Conservation (phyloP, 2,888 invertebrate genomes). For the Brachyptera risi region DNA sequence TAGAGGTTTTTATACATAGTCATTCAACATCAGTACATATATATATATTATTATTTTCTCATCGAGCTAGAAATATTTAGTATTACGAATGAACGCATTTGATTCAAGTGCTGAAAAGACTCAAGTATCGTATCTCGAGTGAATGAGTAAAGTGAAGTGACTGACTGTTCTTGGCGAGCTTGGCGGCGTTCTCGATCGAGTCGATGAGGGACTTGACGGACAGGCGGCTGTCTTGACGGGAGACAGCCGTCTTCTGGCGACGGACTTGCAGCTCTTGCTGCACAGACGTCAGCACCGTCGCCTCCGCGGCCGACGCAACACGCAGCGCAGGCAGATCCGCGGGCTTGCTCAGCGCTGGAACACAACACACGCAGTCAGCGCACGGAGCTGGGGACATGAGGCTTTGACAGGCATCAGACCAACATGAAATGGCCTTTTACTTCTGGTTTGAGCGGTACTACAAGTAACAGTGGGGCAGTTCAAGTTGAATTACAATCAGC, state of each 20-base stretch:
- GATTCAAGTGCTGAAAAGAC: no score
- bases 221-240: constrained; percentile 69
- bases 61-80: no score
- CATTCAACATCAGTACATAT: no score
- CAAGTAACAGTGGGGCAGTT: no score
- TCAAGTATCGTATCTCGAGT: neutral
- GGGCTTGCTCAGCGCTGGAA: constrained; percentile 25
- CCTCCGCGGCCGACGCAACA: neutral
- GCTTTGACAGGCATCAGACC: neutral
- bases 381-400: no score
- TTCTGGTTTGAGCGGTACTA: no score
- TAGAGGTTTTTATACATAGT: no score
- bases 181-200: constrained; percentile 83
- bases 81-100: no score
- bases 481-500: no score
- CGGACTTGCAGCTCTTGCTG: constrained; percentile 55
- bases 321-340: constrained; percentile 28
- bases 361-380: no score
- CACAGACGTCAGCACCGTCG: constrained; percentile 48
- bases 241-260: constrained; percentile 51
- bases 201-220: constrained; percentile 90
- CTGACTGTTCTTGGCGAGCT: constrained; percentile 62
- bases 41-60: no score
- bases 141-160: constrained; percentile 42
- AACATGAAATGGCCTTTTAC: no score